Evolutionary conservation across 2,797 vertebrate species (phyloP).

Genomic region (Hippoglossus hippoglossus): DNA sequence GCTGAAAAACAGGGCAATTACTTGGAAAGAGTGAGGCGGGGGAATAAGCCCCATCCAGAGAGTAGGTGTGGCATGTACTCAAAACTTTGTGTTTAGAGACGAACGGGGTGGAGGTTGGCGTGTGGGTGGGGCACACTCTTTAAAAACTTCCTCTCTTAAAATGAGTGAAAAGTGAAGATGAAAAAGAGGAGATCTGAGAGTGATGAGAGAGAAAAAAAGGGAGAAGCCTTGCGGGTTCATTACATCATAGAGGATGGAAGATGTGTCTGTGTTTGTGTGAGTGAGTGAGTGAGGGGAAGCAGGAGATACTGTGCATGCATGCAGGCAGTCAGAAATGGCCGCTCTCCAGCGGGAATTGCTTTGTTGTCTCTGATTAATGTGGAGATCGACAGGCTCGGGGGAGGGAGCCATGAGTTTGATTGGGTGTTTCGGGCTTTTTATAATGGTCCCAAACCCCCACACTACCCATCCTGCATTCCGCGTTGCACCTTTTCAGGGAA

Average conservation of each 20-base stretch:
- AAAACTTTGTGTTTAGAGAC: conserved; percentile 60
- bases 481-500: conserved; percentile 44
- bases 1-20: conserved; percentile 77
- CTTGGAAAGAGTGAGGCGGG: conserved; percentile 71
- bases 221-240: conserved; percentile 73
- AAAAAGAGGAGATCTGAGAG: conserved; percentile 48
- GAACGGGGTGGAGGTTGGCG: background rate
- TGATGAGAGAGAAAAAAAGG: conserved; percentile 9
- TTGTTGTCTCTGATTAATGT: conserved; percentile 78
- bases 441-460: conserved; percentile 14
- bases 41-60: conserved; percentile 70
- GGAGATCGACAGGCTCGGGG: conserved; percentile 65
- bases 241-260: conserved; percentile 71
- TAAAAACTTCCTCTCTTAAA: conserved; percentile 48
- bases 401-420: conserved; percentile 40
- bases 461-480: conserved; percentile 19
- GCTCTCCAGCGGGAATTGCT: conserved; percentile 73
- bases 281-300: conserved; percentile 9
- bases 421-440: conserved; percentile 24
- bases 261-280: conserved; percentile 7
- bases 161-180: conserved; percentile 53
- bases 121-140: conserved; percentile 17
- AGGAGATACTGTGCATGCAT: conserved; percentile 22
- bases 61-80: conserved; percentile 61
- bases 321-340: conserved; percentile 60